Percentiles rank a stretch among this genome's conserved stretches.
These are phyloP conservation scores for Zootoca vivipara DNA, from an alignment of 2,113 vertebrate genomes.

Conservation along the genomic window DNA sequence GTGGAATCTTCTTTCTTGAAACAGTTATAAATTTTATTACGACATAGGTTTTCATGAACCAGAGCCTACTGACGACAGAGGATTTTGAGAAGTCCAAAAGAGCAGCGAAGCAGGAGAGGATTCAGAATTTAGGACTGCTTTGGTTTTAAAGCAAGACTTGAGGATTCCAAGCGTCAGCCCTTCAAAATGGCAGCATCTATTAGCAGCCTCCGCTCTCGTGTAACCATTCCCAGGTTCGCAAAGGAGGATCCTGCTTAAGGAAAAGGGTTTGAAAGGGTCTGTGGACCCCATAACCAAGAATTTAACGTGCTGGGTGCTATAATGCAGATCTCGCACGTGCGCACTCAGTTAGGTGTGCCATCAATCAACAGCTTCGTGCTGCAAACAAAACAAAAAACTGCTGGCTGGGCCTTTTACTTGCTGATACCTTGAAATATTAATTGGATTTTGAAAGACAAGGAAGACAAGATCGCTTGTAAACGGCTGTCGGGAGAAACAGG, in stretches of 20 bases:
- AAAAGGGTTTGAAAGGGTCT: neutral
- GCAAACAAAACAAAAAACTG: neutral
- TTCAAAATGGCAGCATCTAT: accelerated
- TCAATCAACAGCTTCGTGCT: neutral
- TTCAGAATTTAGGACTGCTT: neutral
- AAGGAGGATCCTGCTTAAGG: neutral
- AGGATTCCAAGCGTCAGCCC: neutral
- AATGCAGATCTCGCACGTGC: constrained; percentile 9
- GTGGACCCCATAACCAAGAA: neutral
- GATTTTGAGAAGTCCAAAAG: neutral
- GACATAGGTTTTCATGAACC: too few relatives aligned
- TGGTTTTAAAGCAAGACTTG: neutral
- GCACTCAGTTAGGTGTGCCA: neutral
- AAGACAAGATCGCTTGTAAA: neutral
- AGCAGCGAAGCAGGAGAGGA: neutral
- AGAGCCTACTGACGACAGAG: too few relatives aligned
- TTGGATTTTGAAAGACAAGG: neutral
- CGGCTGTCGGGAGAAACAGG: neutral
- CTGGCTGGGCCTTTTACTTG: neutral
- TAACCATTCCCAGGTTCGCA: accelerated
- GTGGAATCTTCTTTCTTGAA: too few relatives aligned
- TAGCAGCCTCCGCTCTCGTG: neutral
- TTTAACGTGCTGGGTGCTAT: neutral
- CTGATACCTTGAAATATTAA: neutral
- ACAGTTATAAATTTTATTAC: too few relatives aligned